Conservation (phyloP, 2,797 vertebrate genomes). For the Perodicticus potto region DNA sequence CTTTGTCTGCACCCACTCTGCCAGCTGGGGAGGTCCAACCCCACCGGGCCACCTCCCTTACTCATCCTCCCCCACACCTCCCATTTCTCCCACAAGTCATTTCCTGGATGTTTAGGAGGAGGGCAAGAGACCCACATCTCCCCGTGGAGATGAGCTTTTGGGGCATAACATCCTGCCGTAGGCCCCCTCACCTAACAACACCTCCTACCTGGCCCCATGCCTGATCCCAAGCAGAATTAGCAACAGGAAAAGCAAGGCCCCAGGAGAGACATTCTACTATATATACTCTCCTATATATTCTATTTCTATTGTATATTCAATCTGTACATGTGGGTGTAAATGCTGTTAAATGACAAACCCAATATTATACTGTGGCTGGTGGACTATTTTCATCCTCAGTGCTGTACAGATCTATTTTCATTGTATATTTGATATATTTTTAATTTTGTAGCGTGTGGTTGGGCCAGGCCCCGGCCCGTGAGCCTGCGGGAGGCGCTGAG, state of each 20-base stretch:
- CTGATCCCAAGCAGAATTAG: slow-evolving; percentile 71
- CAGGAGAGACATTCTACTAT: slow-evolving; percentile 84
- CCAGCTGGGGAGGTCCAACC: background rate
- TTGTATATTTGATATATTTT: slow-evolving; percentile 89
- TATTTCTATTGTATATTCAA: slow-evolving; percentile 92
- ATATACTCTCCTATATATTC: slow-evolving; percentile 83
- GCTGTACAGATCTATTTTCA: slow-evolving; percentile 90
- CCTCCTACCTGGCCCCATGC: slow-evolving; percentile 49
- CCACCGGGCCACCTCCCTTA: background rate
- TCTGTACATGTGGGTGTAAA: slow-evolving; percentile 92
- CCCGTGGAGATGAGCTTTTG: background rate
- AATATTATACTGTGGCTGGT: slow-evolving; percentile 88
- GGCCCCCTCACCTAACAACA: slow-evolving; percentile 45
- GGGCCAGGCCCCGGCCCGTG: slow-evolving; percentile 55
- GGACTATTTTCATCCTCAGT: slow-evolving; percentile 90
- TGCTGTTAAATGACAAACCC: slow-evolving; percentile 89
- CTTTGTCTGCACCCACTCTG: background rate
- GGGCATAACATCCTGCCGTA: background rate
- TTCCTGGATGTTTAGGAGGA: background rate
- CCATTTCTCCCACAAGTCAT: background rate
- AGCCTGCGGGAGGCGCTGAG: slow-evolving; percentile 61
- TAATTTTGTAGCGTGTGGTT: slow-evolving; percentile 86
- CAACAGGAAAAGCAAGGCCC: slow-evolving; percentile 82
- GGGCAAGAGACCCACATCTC: background rate
- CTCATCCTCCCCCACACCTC: background rate